Percentiles rank a stretch among this genome's conserved stretches.
Conservation (phyloP, 2,797 vertebrate species). For the Phataginus tetradactyla region DNA sequence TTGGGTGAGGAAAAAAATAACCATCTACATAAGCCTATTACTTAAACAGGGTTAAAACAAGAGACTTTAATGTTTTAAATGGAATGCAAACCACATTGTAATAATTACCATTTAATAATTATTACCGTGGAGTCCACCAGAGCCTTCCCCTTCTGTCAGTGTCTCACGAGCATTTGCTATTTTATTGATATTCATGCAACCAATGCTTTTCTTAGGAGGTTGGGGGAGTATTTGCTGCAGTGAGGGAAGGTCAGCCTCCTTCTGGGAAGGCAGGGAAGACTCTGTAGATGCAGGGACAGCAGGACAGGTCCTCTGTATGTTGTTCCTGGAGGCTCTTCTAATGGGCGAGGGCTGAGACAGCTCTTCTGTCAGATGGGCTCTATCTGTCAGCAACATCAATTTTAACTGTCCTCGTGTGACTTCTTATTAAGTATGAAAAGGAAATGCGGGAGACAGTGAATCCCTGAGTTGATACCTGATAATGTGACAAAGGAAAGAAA, state of each 20-base stretch:
- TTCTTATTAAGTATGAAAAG: background rate
- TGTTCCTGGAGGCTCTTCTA: background rate
- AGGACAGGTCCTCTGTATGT: background rate
- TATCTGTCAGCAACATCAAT: background rate
- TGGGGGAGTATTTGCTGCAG: background rate
- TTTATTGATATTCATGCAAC: rapidly evolving
- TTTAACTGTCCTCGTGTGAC: background rate
- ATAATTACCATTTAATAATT: background rate
- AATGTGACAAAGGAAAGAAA: background rate
- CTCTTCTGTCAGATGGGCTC: background rate
- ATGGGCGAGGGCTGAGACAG: background rate
- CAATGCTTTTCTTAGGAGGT: background rate
- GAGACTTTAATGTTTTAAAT: background rate
- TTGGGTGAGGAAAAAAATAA: background rate
- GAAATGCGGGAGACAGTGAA: background rate
- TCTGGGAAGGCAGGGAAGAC: background rate
- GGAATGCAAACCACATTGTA: background rate
- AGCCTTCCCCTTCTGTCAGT: rapidly evolving
- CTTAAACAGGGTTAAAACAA: background rate
- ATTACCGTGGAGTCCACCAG: background rate
- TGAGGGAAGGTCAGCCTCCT: background rate
- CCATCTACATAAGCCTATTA: background rate
- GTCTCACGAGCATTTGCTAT: background rate
- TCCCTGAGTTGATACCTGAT: background rate
- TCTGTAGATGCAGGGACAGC: background rate